These are phyloP conservation scores for Aphelenchoides besseyi DNA, from an alignment of 1,140 invertebrate genomes.

Conservation along the genomic window DNA sequence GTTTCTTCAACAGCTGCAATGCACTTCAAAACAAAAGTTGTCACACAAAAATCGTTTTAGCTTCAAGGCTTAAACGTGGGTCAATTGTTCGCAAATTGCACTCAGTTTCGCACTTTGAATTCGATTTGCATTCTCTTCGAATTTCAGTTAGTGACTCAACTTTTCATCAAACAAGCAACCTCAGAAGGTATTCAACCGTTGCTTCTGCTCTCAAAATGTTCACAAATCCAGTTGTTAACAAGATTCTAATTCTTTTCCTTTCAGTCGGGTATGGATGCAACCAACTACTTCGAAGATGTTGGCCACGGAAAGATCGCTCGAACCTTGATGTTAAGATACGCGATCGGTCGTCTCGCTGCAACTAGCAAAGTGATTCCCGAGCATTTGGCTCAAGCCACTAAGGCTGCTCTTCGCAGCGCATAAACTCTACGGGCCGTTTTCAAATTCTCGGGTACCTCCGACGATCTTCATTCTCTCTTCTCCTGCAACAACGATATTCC, in stretches of 20 bases:
- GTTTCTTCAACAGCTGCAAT: constrained; percentile 21
- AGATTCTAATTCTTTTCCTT: constrained; percentile 25
- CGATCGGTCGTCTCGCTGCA: constrained; percentile 33
- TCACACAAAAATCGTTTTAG: neutral
- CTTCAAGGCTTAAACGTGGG: neutral
- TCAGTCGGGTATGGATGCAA: constrained; percentile 40
- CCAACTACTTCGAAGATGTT: constrained; percentile 36
- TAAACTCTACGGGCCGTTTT: no score
- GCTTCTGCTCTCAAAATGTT: no score
- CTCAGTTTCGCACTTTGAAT: neutral
- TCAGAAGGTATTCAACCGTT: no score
- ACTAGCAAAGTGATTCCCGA: constrained; percentile 4
- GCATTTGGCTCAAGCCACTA: neutral
- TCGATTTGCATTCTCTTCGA: neutral
- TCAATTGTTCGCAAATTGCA: neutral
- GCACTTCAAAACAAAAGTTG: neutral
- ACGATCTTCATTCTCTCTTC: no score
- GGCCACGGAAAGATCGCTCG: constrained; percentile 29
- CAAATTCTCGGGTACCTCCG: no score
- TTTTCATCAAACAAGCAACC: no score
- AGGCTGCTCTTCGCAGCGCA: no score
- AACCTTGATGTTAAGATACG: constrained; percentile 36
- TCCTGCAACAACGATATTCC: no score
- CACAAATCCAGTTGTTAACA: no score
- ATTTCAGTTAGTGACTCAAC: no score